phyloP scores from a whole-genome alignment of 2,888 invertebrate genomes.

The Arge pagana region DNA sequence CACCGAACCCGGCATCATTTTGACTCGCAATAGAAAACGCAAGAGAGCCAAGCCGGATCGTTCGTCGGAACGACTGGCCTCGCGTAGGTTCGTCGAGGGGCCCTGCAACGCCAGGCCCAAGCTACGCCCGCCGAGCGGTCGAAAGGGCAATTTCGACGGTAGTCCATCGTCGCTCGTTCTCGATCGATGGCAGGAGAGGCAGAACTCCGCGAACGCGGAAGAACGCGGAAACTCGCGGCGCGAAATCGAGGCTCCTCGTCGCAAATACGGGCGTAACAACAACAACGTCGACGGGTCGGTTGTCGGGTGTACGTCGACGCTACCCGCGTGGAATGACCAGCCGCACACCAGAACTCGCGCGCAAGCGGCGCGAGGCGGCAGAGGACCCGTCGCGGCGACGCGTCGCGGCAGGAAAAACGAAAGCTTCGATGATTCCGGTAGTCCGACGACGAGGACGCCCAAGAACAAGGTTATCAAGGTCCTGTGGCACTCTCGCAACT shows the following conservation, averaged over 20 bases:
- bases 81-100: background rate
- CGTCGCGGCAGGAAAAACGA: too few relatives aligned
- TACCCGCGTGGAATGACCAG: too few relatives aligned
- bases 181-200: background rate
- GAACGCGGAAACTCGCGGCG: background rate
- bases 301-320: too few relatives aligned
- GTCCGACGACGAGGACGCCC: background rate
- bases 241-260: background rate
- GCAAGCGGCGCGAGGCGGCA: too few relatives aligned
- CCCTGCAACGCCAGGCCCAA: background rate
- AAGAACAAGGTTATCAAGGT: constrained; percentile 13
- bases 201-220: too few relatives aligned
- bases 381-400: too few relatives aligned
- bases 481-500: constrained; percentile 21
- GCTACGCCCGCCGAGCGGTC: too few relatives aligned
- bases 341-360: too few relatives aligned
- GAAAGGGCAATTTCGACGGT: too few relatives aligned
- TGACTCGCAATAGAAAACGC: constrained; percentile 1
- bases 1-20: background rate
- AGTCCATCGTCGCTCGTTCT: too few relatives aligned
- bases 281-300: constrained; percentile 6
- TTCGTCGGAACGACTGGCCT: background rate
- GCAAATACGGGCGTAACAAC: constrained; percentile 1
- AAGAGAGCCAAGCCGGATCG: constrained; percentile 4
- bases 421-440: background rate